Conservation (phyloP, 2,888 invertebrate genomes). For the Aphodius granarius region DNA sequence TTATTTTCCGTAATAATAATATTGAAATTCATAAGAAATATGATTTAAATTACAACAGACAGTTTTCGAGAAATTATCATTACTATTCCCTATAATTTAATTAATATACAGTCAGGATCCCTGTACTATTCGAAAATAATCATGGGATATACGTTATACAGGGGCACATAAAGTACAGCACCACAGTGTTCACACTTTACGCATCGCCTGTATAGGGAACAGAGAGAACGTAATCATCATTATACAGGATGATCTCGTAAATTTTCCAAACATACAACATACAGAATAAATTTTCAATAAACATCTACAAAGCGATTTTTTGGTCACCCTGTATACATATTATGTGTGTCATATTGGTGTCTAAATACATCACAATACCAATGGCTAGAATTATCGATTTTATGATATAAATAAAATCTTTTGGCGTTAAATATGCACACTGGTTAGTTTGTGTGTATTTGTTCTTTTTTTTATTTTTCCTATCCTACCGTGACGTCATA, state of each 20-base stretch:
- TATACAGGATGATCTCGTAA: constrained; percentile 25
- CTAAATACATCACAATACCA: constrained; percentile 28
- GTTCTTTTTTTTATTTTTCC: constrained; percentile 42
- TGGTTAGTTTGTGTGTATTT: constrained; percentile 14
- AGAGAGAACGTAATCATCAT: constrained; percentile 6
- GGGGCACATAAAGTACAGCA: neutral
- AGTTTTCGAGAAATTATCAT: constrained; percentile 8
- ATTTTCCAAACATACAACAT: neutral
- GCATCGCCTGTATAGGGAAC: no score
- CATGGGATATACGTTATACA: neutral
- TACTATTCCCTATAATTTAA: constrained; percentile 7
- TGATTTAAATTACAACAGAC: constrained; percentile 20
- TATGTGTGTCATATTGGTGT: constrained; percentile 19
- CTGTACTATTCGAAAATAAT: neutral
- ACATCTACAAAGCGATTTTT: neutral
- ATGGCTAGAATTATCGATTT: constrained; percentile 14
- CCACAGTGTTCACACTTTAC: neutral
- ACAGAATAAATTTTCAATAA: neutral
- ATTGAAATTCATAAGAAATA: constrained; percentile 9
- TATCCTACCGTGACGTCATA: constrained; percentile 27
- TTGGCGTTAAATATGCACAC: neutral
- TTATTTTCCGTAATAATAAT: constrained; percentile 3
- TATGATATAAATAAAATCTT: neutral
- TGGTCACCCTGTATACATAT: constrained; percentile 32
- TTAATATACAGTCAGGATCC: constrained; percentile 3